phyloP scores from a whole-genome alignment of 2,888 invertebrate species.

The Rhaphigaster nebulosa region DNA sequence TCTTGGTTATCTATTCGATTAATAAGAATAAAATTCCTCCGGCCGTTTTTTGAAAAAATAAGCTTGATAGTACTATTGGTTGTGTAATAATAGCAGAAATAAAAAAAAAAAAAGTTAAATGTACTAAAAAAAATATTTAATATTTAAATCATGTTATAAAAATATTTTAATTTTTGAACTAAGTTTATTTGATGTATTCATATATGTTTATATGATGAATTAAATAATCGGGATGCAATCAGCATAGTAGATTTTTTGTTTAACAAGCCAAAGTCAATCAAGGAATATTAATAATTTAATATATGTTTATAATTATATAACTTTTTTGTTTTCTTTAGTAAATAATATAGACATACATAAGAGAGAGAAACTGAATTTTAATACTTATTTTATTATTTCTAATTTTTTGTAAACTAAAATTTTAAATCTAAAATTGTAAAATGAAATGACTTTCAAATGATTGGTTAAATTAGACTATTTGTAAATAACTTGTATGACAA shows the following conservation, averaged over 20 bases:
- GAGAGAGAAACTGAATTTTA: not conserved
- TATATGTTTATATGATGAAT: too few relatives aligned
- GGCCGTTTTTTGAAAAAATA: not conserved
- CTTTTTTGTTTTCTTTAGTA: not conserved
- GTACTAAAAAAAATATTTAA: not conserved
- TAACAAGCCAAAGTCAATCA: too few relatives aligned
- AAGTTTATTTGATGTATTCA: too few relatives aligned
- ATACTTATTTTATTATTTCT: not conserved
- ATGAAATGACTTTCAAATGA: not conserved
- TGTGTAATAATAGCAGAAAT: not conserved
- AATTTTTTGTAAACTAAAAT: not conserved
- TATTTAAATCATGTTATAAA: too few relatives aligned
- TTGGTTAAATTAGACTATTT: not conserved
- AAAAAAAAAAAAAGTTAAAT: not conserved
- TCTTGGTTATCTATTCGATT: not conserved
- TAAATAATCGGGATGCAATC: too few relatives aligned
- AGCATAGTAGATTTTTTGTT: too few relatives aligned
- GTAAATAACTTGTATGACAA: too few relatives aligned
- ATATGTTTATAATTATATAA: too few relatives aligned
- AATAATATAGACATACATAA: not conserved
- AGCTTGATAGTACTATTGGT: not conserved
- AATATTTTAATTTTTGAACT: too few relatives aligned
- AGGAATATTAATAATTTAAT: too few relatives aligned
- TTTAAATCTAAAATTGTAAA: not conserved
- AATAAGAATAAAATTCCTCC: not conserved